phyloP scores from a whole-genome alignment of 2,797 vertebrate species.

The Sphenodon punctatus region DNA sequence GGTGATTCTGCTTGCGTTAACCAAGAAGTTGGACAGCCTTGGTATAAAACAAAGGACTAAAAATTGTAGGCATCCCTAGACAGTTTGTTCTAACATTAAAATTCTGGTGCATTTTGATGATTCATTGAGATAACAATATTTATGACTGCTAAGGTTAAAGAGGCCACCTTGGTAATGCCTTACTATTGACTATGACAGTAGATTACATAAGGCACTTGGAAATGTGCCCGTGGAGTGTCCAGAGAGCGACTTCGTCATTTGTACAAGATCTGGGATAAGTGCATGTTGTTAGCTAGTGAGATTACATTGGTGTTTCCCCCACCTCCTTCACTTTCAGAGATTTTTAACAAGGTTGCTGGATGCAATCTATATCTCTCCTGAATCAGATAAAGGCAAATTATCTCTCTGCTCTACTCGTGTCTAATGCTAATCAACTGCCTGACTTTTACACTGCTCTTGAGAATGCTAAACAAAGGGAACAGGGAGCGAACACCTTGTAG shows the following conservation, averaged over 20 bases:
- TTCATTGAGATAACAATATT: neutral
- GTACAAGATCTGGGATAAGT: neutral
- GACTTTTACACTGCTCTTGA: neutral
- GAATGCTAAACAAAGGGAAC: neutral
- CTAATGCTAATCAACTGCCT: neutral
- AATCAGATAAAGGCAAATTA: fast-evolving
- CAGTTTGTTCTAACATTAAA: neutral
- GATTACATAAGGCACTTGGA: neutral
- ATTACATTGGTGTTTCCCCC: neutral
- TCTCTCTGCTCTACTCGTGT: neutral
- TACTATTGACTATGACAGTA: neutral
- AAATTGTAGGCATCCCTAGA: neutral
- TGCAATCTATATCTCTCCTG: neutral
- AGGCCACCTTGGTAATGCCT: neutral
- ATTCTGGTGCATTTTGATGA: fast-evolving
- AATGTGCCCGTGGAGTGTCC: neutral
- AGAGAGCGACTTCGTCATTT: neutral
- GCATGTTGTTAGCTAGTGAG: neutral
- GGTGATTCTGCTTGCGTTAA: too few species aligned
- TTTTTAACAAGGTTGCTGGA: neutral
- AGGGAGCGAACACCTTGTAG: neutral
- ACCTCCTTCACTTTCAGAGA: neutral
- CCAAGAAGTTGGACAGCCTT: too few species aligned
- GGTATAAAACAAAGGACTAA: neutral
- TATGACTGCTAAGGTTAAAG: neutral